Evolutionary conservation across 2,113 vertebrate species (phyloP).

Genomic region (Brachionichthys hirsutus): DNA sequence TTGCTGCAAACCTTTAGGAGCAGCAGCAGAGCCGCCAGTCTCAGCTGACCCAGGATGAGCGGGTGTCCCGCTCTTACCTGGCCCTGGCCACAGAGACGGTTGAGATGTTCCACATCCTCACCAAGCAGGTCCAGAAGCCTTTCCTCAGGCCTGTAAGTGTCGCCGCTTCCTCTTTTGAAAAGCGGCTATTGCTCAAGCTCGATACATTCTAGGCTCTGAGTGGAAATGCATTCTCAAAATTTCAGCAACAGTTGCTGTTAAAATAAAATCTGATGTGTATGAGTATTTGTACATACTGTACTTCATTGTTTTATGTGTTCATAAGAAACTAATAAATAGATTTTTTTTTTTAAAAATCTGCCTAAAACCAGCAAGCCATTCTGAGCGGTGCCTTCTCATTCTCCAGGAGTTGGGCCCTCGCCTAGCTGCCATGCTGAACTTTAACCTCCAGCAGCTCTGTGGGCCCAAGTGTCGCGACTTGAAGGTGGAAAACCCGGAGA

Average conservation of each 20-base stretch:
- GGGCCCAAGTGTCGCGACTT: conserved; percentile 98
- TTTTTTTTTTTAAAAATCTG: no score
- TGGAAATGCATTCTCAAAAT: neutral
- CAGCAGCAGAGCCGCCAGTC: conserved; percentile 97
- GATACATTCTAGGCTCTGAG: neutral
- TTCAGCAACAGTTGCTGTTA: neutral
- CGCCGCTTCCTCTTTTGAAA: neutral
- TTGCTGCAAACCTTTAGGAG: conserved; percentile 76
- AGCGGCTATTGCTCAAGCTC: neutral
- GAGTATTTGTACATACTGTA: no score
- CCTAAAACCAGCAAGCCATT: conserved; percentile 4
- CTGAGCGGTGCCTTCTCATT: neutral
- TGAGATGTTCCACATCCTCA: conserved; percentile 99
- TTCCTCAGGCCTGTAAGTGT: conserved; percentile 96
- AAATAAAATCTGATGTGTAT: neutral
- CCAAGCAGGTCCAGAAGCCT: conserved; percentile 99
- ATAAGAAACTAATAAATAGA: no score
- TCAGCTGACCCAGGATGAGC: conserved; percentile 96
- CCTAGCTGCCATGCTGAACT: conserved; percentile 97
- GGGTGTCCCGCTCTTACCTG: conserved; percentile 94
- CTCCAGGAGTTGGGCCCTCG: conserved; percentile 92
- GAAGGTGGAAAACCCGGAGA: conserved; percentile 98
- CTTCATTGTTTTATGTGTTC: no score
- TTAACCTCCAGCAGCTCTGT: conserved; percentile 97
- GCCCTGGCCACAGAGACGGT: conserved; percentile 97